Evolutionary conservation across 2,113 vertebrate genomes (phyloP).

Genomic region (Nettapus auritus): DNA sequence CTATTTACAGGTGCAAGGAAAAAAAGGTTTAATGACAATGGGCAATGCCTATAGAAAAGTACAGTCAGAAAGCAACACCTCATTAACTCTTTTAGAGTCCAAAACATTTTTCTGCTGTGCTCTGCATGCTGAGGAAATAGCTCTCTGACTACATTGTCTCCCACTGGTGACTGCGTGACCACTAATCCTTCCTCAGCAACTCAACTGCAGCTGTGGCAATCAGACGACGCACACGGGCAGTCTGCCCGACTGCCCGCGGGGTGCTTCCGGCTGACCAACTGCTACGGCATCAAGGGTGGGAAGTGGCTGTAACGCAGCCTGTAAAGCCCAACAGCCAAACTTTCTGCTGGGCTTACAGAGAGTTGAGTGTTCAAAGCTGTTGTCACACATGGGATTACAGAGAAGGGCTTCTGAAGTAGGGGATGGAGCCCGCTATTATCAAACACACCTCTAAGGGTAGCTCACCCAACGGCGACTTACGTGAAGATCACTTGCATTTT

Average conservation of each 20-base stretch:
- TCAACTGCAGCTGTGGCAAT: not conserved
- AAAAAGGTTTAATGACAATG: not conserved
- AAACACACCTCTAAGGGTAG: not conserved
- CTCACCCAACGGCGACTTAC: not conserved
- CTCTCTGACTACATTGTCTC: not conserved
- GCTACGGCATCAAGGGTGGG: conserved; percentile 5
- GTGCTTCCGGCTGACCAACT: not conserved
- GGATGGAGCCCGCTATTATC: not conserved
- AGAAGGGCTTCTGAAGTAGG: not conserved
- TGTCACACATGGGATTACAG: not conserved
- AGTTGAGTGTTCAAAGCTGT: not conserved
- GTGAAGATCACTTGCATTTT: not conserved
- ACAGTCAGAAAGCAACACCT: conserved; percentile 30
- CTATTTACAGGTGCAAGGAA: conserved; percentile 36
- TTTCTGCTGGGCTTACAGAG: not conserved
- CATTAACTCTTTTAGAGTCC: not conserved
- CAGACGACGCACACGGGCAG: not conserved
- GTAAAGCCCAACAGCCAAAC: not conserved
- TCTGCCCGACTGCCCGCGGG: not conserved
- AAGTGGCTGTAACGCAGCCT: not conserved
- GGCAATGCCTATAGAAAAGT: not conserved
- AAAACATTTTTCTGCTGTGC: conserved; percentile 14
- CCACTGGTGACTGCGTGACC: conserved; percentile 15
- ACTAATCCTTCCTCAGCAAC: conserved; percentile 25
- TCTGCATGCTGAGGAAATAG: not conserved